Percentiles rank a stretch among this genome's conserved stretches.
These are phyloP conservation scores for Perizoma affinitatum DNA, from an alignment of 2,888 invertebrate species.

Conservation along the genomic window DNA sequence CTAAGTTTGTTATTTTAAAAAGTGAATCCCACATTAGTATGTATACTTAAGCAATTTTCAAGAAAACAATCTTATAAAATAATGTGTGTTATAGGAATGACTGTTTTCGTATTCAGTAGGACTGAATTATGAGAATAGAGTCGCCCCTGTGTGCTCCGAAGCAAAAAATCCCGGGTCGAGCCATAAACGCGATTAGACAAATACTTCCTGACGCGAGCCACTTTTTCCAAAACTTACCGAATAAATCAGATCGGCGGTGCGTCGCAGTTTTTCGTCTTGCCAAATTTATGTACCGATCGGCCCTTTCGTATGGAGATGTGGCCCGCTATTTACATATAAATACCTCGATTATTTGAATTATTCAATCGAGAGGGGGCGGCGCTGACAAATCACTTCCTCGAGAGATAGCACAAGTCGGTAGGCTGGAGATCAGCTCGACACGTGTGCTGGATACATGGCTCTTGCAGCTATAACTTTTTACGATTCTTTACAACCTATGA, in stretches of 20 bases:
- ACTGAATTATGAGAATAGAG: conserved; percentile 40
- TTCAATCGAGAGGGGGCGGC: conserved; percentile 84
- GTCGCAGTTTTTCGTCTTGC: conserved; percentile 83
- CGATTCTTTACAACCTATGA: conserved; percentile 40
- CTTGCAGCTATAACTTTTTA: conserved; percentile 50
- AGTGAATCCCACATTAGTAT: too few species aligned
- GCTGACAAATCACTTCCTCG: conserved; percentile 83
- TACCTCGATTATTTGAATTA: conserved; percentile 85
- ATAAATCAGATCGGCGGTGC: conserved; percentile 83
- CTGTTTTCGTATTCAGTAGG: conserved; percentile 31
- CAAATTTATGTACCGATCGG: conserved; percentile 84
- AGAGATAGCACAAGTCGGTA: conserved; percentile 79
- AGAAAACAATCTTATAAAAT: too few species aligned
- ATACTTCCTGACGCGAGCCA: conserved; percentile 82
- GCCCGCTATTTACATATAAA: conserved; percentile 84
- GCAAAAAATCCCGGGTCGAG: conserved; percentile 72
- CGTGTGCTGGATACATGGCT: conserved; percentile 61
- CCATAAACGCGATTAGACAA: conserved; percentile 83
- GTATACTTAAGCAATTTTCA: too few species aligned
- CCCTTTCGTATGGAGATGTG: conserved; percentile 84
- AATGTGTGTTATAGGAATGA: conserved; percentile 13
- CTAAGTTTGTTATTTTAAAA: too few species aligned
- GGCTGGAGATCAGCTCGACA: conserved; percentile 72
- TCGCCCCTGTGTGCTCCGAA: conserved; percentile 63
- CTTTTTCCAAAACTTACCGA: conserved; percentile 80